A percentile compares a stretch with the other conserved stretches of the same genome.
phyloP scores from a whole-genome alignment of 92 coral and sea anemone species.

The Isaurus tuberculatus region DNA sequence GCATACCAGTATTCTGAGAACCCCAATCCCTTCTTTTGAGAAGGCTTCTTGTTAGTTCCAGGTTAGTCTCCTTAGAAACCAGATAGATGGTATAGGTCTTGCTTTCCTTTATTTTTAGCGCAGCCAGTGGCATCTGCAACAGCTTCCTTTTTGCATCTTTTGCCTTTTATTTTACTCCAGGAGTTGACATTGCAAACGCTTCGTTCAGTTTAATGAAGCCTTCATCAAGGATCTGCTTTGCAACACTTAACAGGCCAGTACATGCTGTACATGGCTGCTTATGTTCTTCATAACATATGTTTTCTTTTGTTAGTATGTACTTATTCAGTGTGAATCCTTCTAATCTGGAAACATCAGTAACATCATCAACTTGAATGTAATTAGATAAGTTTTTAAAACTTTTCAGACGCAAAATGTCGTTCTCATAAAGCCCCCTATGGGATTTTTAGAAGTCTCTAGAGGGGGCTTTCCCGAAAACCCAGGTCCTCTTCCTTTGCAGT shows the following conservation, averaged over 20 bases:
- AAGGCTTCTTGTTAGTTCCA: constrained; percentile 29
- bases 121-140: constrained; percentile 64
- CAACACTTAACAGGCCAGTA: constrained; percentile 49
- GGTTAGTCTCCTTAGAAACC: constrained; percentile 26
- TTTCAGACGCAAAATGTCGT: constrained; percentile 31
- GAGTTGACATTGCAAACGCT: constrained; percentile 47
- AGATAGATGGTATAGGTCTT: constrained; percentile 28
- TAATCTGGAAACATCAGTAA: constrained; percentile 48
- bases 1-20: background rate
- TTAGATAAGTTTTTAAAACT: constrained; percentile 45
- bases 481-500: background rate
- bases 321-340: constrained; percentile 47
- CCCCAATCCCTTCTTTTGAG: constrained; percentile 22
- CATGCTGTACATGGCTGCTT: constrained; percentile 53
- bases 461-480: constrained; percentile 55
- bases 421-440: constrained; percentile 31
- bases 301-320: constrained; percentile 44
- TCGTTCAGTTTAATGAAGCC: constrained; percentile 57
- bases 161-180: constrained; percentile 50
- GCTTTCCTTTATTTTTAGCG: constrained; percentile 46
- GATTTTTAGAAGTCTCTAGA: background rate
- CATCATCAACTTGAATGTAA: constrained; percentile 49
- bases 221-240: constrained; percentile 46
- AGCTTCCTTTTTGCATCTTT: constrained; percentile 57
- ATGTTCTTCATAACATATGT: constrained; percentile 43